Evolutionary conservation across 2,888 invertebrate species (phyloP).

Genomic region (Lacanobia oleracea): DNA sequence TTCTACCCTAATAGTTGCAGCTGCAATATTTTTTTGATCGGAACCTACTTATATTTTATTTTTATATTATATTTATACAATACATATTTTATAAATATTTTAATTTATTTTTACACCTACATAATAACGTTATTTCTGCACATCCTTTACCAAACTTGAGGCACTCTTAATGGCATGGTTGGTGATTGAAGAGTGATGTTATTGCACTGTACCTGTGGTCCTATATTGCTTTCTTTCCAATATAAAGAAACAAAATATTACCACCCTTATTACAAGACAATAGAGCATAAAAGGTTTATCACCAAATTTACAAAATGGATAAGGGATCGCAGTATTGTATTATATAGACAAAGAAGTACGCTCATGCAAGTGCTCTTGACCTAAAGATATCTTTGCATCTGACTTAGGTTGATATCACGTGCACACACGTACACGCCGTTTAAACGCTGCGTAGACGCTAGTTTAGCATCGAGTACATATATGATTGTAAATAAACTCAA

Average conservation of each 20-base stretch:
- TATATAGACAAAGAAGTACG: not conserved
- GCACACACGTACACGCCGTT: not conserved
- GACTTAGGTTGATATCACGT: not conserved
- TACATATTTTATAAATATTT: slow-evolving; percentile 9
- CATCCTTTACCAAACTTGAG: slow-evolving; percentile 33
- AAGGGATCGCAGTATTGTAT: not conserved
- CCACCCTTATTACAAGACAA: no score
- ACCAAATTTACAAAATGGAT: not conserved
- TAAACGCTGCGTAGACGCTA: not conserved
- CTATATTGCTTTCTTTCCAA: not conserved
- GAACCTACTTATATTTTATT: slow-evolving; percentile 25
- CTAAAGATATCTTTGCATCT: not conserved
- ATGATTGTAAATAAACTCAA: not conserved
- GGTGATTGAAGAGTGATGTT: slow-evolving; percentile 28
- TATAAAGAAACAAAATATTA: no score
- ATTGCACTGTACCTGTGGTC: slow-evolving; percentile 23
- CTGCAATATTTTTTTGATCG: slow-evolving; percentile 30
- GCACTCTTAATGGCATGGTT: slow-evolving; percentile 48
- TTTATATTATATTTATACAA: slow-evolving; percentile 28
- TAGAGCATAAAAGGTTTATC: no score
- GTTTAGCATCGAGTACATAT: not conserved
- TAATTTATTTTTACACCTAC: slow-evolving; percentile 28
- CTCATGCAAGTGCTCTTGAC: not conserved
- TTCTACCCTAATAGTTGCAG: not conserved
- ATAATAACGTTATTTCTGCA: slow-evolving; percentile 30